Evolutionary conservation across 2,888 invertebrate species (phyloP), one percentile per base, ranked within the genome.

Genomic region (Caenorhabditis sinica): DNA sequence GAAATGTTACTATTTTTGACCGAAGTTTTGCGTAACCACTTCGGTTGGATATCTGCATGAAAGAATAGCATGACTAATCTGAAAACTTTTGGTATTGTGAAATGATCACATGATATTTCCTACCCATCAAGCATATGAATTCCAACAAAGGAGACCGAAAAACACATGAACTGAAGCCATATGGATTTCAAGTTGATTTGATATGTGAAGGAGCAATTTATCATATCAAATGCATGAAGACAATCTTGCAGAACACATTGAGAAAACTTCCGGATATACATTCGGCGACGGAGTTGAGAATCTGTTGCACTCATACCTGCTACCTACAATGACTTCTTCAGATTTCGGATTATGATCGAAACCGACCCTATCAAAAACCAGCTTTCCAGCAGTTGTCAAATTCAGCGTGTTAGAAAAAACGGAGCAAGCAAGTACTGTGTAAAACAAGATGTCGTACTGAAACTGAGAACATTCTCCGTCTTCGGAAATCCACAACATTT

Each of bases 401-500:
- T 65, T 65, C 45, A 65, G 30, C 5, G 65, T 65, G 65, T 65
- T 65, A 9, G 43, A 43, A 25, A 65, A 65, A 0, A 65, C 2
- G 0, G 45, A 65, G 15, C 65, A 65, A 3, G 45, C 65, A 1
- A 65, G 30, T 5, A 65, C 65, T n/a, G 65, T 65, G 30, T 65
- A 65, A 11, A 65, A 65, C 25, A 65, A 15, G 9, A 65, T 49
- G 28, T 65, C 65, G 30, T 61, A 61, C 9, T 60, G 61, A 17
- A 51, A 28, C 17, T 51, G 36, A 13, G 73, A 51, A n/a, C 73
- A 61, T 4, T 25, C 28, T 0, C 20, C 51, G 4, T 51, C 63
- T 63, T 74, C 73, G 0, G 73, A 63, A 15, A 51, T 49, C 73
- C 73, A 74, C 3, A 51, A 45, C 43, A 74, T 51, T 8, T 63